Conservation (phyloP, 2,888 invertebrate species). For the Uloborus plumipes region DNA sequence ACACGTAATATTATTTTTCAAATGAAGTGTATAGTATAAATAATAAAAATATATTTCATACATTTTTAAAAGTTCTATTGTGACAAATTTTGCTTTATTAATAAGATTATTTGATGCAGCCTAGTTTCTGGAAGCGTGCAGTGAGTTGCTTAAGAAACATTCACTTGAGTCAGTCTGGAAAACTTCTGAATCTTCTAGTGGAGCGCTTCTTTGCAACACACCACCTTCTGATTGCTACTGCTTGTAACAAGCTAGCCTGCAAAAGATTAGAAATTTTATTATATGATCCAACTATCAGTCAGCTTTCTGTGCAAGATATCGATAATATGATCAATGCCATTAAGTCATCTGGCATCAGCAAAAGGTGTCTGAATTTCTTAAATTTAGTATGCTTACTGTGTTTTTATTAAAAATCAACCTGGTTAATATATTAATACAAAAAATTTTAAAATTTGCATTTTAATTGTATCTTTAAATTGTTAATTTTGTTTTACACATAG, state of each 20-base stretch:
- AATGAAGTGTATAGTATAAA: too few species aligned
- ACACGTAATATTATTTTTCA: background rate
- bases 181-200: constrained; percentile 77
- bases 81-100: background rate
- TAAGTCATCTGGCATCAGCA: constrained; percentile 72
- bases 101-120: constrained; percentile 71
- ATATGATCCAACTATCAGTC: constrained; percentile 75
- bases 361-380: constrained; percentile 73
- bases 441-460: too few species aligned
- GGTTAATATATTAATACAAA: background rate
- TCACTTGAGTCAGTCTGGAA: constrained; percentile 80
- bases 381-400: too few species aligned
- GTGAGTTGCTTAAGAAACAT: constrained; percentile 79
- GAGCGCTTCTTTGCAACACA: constrained; percentile 79
- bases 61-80: background rate
- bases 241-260: constrained; percentile 82
- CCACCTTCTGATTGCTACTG: constrained; percentile 78
- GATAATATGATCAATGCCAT: constrained; percentile 78
- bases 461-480: too few species aligned
- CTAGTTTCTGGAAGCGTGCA: constrained; percentile 79
- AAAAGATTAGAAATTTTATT: constrained; percentile 79
- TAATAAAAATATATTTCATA: background rate
- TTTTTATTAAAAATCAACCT: too few species aligned
- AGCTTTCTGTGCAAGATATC: constrained; percentile 80
- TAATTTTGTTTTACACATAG: too few species aligned